Percentiles rank a stretch among this genome's conserved stretches.
phyloP scores from a whole-genome alignment of 2,113 vertebrate genomes.

The Excalfactoria chinensis region DNA sequence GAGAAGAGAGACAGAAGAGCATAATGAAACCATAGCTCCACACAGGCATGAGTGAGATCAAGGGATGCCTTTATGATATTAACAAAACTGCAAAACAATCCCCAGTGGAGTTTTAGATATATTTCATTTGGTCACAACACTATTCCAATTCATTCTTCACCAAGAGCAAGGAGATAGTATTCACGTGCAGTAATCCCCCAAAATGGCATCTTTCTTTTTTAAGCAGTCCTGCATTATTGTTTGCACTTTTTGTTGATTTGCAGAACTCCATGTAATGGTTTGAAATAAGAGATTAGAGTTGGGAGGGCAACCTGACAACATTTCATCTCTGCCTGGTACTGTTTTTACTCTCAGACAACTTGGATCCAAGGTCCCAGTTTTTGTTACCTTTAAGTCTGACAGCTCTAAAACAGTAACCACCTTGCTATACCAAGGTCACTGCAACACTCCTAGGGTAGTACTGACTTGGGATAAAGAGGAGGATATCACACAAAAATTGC shows the following conservation, averaged over 20 bases:
- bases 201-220: constrained; percentile 53
- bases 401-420: background rate
- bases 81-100: constrained; percentile 48
- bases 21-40: constrained; percentile 22
- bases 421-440: background rate
- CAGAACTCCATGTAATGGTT: constrained; percentile 17
- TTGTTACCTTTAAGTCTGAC: background rate
- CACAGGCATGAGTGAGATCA: constrained; percentile 32
- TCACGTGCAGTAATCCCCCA: constrained; percentile 21
- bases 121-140: constrained; percentile 29
- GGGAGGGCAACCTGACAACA: background rate
- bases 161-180: background rate
- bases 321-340: background rate
- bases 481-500: background rate
- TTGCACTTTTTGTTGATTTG: constrained; percentile 43
- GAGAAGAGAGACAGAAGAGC: background rate
- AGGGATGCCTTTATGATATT: constrained; percentile 71
- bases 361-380: background rate
- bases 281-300: constrained; percentile 13
- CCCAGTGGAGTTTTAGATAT: constrained; percentile 26
- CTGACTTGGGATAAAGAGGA: background rate
- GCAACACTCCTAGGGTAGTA: background rate
- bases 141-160: constrained; percentile 15
- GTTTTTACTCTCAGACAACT: background rate
- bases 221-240: constrained; percentile 20